Evolutionary conservation across 2,888 invertebrate genomes (phyloP), one percentile per base, ranked within the genome.

Genomic region (Tanaodytes sp.): DNA sequence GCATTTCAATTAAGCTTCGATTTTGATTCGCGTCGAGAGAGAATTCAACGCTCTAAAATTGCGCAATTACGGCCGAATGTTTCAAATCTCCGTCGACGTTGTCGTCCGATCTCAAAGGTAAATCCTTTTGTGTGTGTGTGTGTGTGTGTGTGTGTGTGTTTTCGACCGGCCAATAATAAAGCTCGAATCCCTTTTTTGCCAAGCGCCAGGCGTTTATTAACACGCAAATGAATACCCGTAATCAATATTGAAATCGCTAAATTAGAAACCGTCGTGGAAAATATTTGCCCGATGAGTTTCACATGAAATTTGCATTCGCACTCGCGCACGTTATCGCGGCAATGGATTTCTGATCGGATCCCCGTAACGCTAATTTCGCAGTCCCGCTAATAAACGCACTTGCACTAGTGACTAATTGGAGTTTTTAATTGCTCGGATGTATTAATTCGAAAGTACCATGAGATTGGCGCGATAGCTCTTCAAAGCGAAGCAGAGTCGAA

Each of bases 361-460:
- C 15, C n/a, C 14, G 30, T 12, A 51, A 45, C 45, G 37, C 43
- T 45, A 51, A 58, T 65, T 58, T 59, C 14, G 42, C 23, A 54
- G 49, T 45, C n/a, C 45, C 37, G 59, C 59, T 64, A 69, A 69
- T 69, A 59, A 69, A 62, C 58, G 65, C 58, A 65, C 63, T 64
- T 63, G 45, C 61, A 58, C 64, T 65, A 66, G 64, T 61, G 67
- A 57, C 66, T 72, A 72, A 72, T 70, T 72, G 70, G 63, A 54
- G 31, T 64, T 69, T 66, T 57, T 72, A 72, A 72, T 72, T 70
- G 67, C 70, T 6, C 33, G 57, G 59, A 64, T 72, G n/a, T n/a
- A 67, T 70, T 70, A 72, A 69, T 70, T 70, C 64, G 72, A 72
- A 72, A 72, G 70, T 61, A 61, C 57, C 62, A 55, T 62, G 58